A percentile compares a stretch with the other conserved stretches of the same genome.
phyloP scores from a whole-genome alignment of 2,797 vertebrate genomes.

The Malurus leucopterus region DNA sequence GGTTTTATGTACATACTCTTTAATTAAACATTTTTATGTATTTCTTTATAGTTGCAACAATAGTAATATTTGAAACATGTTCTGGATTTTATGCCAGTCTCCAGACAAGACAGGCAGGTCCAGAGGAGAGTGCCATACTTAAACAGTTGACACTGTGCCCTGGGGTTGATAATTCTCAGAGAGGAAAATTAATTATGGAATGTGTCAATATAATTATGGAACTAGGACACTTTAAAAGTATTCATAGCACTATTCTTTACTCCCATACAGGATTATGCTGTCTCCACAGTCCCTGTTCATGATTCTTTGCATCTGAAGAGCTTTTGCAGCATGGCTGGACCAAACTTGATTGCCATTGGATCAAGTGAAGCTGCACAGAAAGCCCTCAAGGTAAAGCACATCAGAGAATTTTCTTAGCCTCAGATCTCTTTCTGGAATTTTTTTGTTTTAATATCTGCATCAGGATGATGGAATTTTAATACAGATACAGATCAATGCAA shows the following conservation, averaged over 20 bases:
- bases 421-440: not conserved
- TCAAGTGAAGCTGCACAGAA: conserved; percentile 94
- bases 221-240: not conserved
- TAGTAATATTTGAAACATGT: not conserved
- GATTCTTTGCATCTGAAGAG: conserved; percentile 90
- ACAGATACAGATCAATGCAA: not conserved
- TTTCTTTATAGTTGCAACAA: not conserved
- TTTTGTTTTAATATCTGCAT: not conserved
- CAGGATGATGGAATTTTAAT: not conserved
- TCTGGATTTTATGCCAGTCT: not conserved
- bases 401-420: conserved; percentile 12
- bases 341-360: conserved; percentile 91
- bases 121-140: not conserved
- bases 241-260: conserved; percentile 6
- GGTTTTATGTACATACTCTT: not conserved
- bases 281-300: conserved; percentile 90
- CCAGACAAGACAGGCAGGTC: not conserved
- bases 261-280: conserved; percentile 88
- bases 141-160: not conserved
- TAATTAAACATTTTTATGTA: not conserved
- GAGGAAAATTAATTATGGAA: conserved; percentile 2
- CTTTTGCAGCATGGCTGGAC: conserved; percentile 97
- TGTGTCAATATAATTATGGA: not conserved
- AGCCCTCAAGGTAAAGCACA: conserved; percentile 86
- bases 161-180: not conserved